phyloP scores from a whole-genome alignment of 2,888 invertebrate genomes.

The Eupithecia tripunctaria region DNA sequence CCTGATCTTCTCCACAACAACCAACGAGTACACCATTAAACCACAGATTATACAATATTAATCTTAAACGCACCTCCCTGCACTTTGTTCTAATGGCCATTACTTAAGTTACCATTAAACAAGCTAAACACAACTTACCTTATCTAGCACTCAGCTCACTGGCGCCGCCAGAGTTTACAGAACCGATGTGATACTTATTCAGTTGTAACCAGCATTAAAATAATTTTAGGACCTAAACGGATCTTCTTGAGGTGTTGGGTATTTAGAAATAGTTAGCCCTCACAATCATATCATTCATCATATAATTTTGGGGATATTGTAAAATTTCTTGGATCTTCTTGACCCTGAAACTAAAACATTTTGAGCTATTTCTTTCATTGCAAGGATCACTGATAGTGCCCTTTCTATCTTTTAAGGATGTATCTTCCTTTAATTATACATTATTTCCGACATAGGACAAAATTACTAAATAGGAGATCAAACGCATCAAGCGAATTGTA shows the following conservation, averaged over 20 bases:
- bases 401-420: not conserved
- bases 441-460: not conserved
- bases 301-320: too few relatives aligned
- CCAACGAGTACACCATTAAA: not conserved
- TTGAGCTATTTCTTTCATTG: not conserved
- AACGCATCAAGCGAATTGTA: not conserved
- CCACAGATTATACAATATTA: not conserved
- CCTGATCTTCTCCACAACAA: not conserved
- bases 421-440: not conserved
- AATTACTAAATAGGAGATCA: not conserved
- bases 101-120: conserved; percentile 28
- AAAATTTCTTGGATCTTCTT: too few relatives aligned
- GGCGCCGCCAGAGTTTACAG: conserved; percentile 48
- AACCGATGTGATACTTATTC: conserved; percentile 41
- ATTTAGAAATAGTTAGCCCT: too few relatives aligned
- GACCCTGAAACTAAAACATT: not conserved
- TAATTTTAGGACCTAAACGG: not conserved
- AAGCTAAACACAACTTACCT: conserved; percentile 31
- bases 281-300: too few relatives aligned
- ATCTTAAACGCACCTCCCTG: conserved; percentile 2
- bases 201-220: conserved; percentile 45
- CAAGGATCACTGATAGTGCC: not conserved
- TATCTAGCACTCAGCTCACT: conserved; percentile 39
- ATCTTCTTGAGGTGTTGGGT: not conserved
- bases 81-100: conserved; percentile 21